Base-by-base conservation (phyloP, 2,113 vertebrate genomes). In the Sceloporus undulatus region DNA sequence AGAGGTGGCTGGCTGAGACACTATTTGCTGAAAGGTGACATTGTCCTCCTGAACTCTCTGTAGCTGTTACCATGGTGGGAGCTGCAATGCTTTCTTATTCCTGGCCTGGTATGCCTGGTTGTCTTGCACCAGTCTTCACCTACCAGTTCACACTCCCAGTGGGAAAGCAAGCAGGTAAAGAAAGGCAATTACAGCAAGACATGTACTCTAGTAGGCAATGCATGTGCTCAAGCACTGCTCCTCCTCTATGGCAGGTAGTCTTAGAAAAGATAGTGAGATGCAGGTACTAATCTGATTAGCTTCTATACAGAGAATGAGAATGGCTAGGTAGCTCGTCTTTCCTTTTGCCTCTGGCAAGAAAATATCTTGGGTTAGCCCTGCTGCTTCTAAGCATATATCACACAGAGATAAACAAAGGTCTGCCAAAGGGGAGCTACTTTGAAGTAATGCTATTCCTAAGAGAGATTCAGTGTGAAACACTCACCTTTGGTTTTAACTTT, bases 381-480 rank as follows among this genome's bases (percentile, higher is more conserved):
- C 19, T 65, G 8, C 9, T 66, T 19, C 88, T 73, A 87, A 82
- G n/a, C 42, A 5, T 56, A 2, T 68, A 4, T 68, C 21, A 0
- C 34, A 29, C 27, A 0, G 0, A 4, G 23, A 2, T 5, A 75
- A 52, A n/a, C 79, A 38, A 42, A 2, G 29, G 6, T 79, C 1
- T 1, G 2, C 84, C 42, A 48, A 5, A 80, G 48, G 75, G 80
- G n/a, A 29, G 79, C 5, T 77, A 66, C 23, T 85, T 3, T 71
- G 29, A 16, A 86, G 78, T 87, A 86, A 90, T 0, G 0, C 42
- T 0, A 29, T 56, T 88, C 2, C 2, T 81, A 90, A 11, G 90
- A 88, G 86, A 11, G 74, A 75, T 70, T 38, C 73, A 27, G 18
- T 87, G 91, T 27, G 66, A 66, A 84, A 84, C 62, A 25, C 66